Evolutionary conservation across 2,113 vertebrate species (phyloP).

Genomic region (Bufo bufo): DNA sequence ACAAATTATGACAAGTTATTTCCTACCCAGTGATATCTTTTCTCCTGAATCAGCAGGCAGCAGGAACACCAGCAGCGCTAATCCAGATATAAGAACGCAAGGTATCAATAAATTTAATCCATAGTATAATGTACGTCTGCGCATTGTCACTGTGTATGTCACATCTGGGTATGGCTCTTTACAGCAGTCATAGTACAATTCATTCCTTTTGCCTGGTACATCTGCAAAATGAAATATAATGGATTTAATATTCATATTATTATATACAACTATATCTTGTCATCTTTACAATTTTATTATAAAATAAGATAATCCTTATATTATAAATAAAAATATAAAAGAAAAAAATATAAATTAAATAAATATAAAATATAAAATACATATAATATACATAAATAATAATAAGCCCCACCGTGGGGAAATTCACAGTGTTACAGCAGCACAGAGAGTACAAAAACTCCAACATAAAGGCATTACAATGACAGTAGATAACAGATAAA

Average conservation of each 20-base stretch:
- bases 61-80: slow-evolving; percentile 87
- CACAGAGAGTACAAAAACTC: too few relatives aligned
- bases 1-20: background rate
- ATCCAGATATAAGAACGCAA: slow-evolving; percentile 86
- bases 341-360: too few relatives aligned
- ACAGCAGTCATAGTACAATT: slow-evolving; percentile 88
- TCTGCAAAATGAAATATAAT: slow-evolving; percentile 64
- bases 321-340: too few relatives aligned
- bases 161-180: slow-evolving; percentile 91
- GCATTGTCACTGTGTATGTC: slow-evolving; percentile 88
- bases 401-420: too few relatives aligned
- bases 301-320: too few relatives aligned
- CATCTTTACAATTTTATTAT: too few relatives aligned
- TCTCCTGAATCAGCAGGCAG: slow-evolving; percentile 90
- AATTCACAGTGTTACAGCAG: too few relatives aligned
- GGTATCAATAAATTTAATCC: slow-evolving; percentile 89
- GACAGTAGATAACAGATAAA: too few relatives aligned
- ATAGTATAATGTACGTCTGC: slow-evolving; percentile 86
- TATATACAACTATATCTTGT: background rate
- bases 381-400: too few relatives aligned
- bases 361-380: too few relatives aligned
- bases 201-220: slow-evolving; percentile 86
- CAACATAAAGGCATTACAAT: too few relatives aligned
- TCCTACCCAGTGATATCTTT: slow-evolving; percentile 77
- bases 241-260: background rate